Base-by-base conservation (phyloP, 2,888 invertebrate genomes). In the Andrena hattorfiana region DNA sequence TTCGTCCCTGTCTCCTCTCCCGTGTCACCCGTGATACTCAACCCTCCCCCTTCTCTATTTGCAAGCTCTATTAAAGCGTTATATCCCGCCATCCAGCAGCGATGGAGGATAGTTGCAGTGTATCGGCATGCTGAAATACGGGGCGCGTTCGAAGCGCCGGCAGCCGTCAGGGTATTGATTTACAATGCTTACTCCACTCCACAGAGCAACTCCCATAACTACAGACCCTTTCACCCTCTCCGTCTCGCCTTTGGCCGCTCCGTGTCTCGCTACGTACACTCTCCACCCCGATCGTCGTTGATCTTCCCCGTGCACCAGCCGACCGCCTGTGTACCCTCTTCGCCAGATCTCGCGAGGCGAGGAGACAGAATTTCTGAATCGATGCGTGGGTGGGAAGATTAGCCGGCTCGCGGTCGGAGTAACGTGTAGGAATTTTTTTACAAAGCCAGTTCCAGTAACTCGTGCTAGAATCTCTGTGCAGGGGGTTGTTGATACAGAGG, bases 131-230 rank as follows among this genome's bases (percentile, higher is more conserved):
- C 82, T 87, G 87, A 80, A 81, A 83, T 85, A 88, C 89, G 87
- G 89, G 85, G 83, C 87, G 88, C 87, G 84, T 79, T 84, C 81
- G 84, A 83, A 87, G 86, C 88, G 87, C 85, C 86, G 69, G 87
- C 89, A 87, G 81, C 89, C 89, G 88, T 87, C 89, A 84, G 90
- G 92, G 90, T 92, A 92, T 92, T 92, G 92, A 92, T 92, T 92
- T 92, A 92, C 92, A 92, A 92, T 92, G 91, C 91, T 91, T 90
- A 88, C 91, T 90, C 89, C 88, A 85, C 87, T 89, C 89, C 90
- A 87, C 89, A 92, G 56, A 56, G 88, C 86, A 81, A 88, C 91
- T 91, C 89, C 90, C 88, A 91, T 91, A 91, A 91, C 91, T 90
- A 88, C 87, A 87, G 86, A 75, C 80, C 71, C 83, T 72, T 81